These are phyloP conservation scores for Sepiola atlantica DNA, from an alignment of 2,888 invertebrate species.

Conservation along the genomic window DNA sequence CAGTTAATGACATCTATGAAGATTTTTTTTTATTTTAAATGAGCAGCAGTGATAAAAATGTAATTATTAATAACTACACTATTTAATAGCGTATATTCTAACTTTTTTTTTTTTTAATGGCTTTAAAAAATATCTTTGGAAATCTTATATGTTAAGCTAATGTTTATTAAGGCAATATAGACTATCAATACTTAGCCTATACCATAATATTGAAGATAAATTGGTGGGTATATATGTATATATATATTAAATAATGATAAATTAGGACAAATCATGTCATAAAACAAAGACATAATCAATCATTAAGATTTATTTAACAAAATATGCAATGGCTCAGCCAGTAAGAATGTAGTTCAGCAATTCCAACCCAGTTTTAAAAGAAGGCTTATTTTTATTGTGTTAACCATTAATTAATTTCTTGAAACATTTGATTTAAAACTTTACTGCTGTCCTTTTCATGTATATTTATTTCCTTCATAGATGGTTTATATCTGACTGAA, in stretches of 20 bases:
- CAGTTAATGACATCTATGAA: not conserved
- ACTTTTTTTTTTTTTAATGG: no score
- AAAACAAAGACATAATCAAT: not conserved
- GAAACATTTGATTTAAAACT: not conserved
- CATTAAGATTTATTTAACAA: not conserved
- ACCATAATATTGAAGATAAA: no score
- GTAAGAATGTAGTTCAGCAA: not conserved
- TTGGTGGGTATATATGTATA: no score
- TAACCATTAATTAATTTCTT: not conserved
- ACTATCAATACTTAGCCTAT: no score
- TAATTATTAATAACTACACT: not conserved
- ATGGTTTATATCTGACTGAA: not conserved
- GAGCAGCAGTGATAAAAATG: not conserved
- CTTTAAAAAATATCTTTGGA: no score
- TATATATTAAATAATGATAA: no score
- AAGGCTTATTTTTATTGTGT: not conserved
- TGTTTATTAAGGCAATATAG: no score
- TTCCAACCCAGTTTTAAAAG: not conserved
- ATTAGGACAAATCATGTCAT: no score
- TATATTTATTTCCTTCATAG: not conserved
- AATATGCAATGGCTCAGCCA: not conserved
- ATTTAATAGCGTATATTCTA: no score
- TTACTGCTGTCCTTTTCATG: not conserved
- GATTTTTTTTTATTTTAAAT: not conserved
- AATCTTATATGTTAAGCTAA: no score